These are phyloP conservation scores for Polymixis lichenea DNA, from an alignment of 2,888 invertebrate species.

Conservation along the genomic window DNA sequence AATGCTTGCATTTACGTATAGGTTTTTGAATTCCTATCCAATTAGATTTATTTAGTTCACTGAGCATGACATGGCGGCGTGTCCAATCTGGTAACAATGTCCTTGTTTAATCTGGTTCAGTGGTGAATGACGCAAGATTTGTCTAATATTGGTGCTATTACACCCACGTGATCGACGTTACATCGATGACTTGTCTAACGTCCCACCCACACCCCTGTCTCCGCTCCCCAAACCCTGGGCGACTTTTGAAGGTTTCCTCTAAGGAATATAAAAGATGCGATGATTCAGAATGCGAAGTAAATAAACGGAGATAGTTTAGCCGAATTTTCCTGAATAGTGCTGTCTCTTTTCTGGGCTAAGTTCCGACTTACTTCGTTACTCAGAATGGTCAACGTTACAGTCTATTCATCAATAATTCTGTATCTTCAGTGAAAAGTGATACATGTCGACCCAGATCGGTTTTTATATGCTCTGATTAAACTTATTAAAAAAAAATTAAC, in stretches of 20 bases:
- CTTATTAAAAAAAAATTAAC: too few relatives aligned
- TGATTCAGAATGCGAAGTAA: background rate
- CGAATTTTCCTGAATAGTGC: background rate
- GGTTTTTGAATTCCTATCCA: constrained; percentile 4
- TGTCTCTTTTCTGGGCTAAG: background rate
- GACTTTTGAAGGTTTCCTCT: too few relatives aligned
- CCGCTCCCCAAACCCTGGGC: too few relatives aligned
- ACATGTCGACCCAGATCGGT: too few relatives aligned
- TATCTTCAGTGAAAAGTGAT: too few relatives aligned
- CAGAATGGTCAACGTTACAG: background rate
- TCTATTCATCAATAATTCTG: background rate
- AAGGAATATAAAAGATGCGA: too few relatives aligned
- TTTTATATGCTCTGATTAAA: too few relatives aligned
- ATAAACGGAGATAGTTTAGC: background rate
- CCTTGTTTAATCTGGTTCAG: constrained; percentile 3
- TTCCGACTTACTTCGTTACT: background rate
- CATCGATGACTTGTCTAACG: background rate
- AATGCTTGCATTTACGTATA: background rate
- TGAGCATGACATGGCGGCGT: constrained; percentile 6
- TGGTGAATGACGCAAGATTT: constrained; percentile 1
- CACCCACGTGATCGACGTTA: background rate
- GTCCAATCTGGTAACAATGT: constrained; percentile 11
- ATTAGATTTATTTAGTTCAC: constrained; percentile 19
- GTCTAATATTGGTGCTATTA: background rate
- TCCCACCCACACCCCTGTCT: too few relatives aligned